phyloP scores from a whole-genome alignment of 2,797 vertebrate species.

The Anguilla megastoma region DNA sequence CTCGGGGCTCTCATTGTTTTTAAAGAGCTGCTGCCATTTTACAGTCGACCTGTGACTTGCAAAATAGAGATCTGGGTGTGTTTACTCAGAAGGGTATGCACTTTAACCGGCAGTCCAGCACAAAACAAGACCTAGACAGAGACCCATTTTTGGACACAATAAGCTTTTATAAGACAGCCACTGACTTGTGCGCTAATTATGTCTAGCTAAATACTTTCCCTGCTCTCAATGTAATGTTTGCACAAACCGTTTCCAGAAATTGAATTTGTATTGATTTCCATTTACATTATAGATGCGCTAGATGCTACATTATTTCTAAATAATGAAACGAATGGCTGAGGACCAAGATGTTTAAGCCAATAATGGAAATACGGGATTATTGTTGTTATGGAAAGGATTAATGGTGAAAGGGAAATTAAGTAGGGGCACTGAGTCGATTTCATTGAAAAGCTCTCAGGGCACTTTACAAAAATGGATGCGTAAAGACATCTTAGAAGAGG shows the following conservation, averaged over 20 bases:
- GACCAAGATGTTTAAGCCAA: not conserved
- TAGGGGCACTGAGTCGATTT: not conserved
- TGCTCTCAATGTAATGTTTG: not conserved
- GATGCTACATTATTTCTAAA: not conserved
- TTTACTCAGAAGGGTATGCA: not conserved
- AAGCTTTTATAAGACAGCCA: not conserved
- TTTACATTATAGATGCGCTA: not conserved
- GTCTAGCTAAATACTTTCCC: not conserved
- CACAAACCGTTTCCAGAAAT: not conserved
- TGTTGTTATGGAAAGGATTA: not conserved
- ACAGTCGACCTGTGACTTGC: not conserved
- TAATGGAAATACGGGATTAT: not conserved
- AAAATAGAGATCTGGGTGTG: not conserved
- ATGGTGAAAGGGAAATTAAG: not conserved
- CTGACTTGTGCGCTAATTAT: not conserved
- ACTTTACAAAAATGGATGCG: not conserved
- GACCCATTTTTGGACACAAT: not conserved
- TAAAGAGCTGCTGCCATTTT: not conserved
- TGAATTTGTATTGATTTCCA: not conserved
- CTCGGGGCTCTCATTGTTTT: not conserved
- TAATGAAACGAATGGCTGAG: not conserved
- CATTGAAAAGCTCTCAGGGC: not conserved
- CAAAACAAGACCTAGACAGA: not conserved
- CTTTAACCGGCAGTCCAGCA: not conserved
- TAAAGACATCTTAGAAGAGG: not conserved